Conservation (phyloP, 2,113 vertebrate species). For the Rissa tridactyla region DNA sequence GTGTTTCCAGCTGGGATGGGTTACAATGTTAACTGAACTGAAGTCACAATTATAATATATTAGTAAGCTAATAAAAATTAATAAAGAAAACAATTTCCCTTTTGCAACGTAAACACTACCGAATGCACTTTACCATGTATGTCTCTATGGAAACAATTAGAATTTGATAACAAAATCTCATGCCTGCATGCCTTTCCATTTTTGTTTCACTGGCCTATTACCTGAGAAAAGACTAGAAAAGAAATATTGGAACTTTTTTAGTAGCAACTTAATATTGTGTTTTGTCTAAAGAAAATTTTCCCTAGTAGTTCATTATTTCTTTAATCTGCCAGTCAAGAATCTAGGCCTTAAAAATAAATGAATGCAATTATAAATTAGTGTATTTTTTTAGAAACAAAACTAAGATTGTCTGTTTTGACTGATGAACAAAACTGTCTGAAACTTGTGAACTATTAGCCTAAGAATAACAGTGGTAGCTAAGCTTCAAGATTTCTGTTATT, state of each 20-base stretch:
- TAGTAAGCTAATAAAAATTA: background rate
- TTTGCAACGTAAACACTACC: background rate
- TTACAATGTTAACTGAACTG: background rate
- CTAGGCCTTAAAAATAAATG: background rate
- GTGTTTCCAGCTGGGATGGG: background rate
- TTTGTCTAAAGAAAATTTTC: background rate
- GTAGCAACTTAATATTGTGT: background rate
- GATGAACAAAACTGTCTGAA: background rate
- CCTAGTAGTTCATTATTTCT: background rate
- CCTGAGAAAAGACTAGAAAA: background rate
- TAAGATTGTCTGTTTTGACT: background rate
- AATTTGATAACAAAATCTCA: background rate
- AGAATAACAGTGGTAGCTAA: background rate
- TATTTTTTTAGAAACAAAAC: background rate
- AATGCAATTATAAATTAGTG: background rate
- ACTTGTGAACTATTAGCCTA: background rate
- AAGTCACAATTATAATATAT: background rate
- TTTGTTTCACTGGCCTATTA: background rate
- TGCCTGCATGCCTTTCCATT: background rate
- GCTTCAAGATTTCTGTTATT: background rate
- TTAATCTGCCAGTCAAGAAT: background rate
- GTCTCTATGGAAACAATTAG: constrained; percentile 24
- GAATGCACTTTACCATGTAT: background rate
- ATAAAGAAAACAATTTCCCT: background rate
- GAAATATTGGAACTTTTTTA: background rate